Base-by-base conservation (phyloP, 1,140 invertebrate species). In the Drosophila ficusphila region DNA sequence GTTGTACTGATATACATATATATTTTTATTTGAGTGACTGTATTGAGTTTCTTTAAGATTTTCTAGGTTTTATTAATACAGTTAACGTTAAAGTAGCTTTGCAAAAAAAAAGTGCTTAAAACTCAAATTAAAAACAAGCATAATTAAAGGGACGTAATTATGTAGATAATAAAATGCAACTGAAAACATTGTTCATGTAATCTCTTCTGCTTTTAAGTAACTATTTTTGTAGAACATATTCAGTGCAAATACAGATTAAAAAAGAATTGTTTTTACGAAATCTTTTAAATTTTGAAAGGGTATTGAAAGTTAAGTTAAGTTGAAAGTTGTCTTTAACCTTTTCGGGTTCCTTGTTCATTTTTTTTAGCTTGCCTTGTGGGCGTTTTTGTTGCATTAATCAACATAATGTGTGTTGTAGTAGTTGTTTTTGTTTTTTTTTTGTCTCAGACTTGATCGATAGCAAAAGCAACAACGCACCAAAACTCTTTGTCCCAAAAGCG, bases 301-400 rank as follows among this genome's bases (percentile, higher is more conserved):
- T 61, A 21, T 61, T 12, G 5, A 4, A 4, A 5, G 4, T 39
- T n/a, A n/a, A n/a, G n/a, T n/a, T n/a, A n/a, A n/a, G n/a, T 61
- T 12, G 5, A 4, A 4, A 5, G 4, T 39, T 19, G 27, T 27
- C 23, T 9, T 42, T 57, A 27, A 39, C 36, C 18, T 42, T 49
- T 56, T 47, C 44, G 12, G 21, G 12, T 29, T 41, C 25, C 53
- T 58, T 41, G 29, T 42, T 46, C 23, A 41, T 18, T n/a, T 47
- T n/a, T 42, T 34, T 57, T 44, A 18, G 29, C 21, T 53, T 12
- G 58, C 49, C 44, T 47, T 51, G 62, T 78, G 62, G 79, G 74
- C 58, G 69, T 86, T 79, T 68, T 72, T 72, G 42, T 76, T 76
- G 61, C 72, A 76, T 86, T 86, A 85, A 85, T 85, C 68, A 85